A percentile compares a stretch with the other conserved stretches of the same genome.
Evolutionary conservation across 2,113 vertebrate species (phyloP).

Genomic region (Bambusicola thoracicus): DNA sequence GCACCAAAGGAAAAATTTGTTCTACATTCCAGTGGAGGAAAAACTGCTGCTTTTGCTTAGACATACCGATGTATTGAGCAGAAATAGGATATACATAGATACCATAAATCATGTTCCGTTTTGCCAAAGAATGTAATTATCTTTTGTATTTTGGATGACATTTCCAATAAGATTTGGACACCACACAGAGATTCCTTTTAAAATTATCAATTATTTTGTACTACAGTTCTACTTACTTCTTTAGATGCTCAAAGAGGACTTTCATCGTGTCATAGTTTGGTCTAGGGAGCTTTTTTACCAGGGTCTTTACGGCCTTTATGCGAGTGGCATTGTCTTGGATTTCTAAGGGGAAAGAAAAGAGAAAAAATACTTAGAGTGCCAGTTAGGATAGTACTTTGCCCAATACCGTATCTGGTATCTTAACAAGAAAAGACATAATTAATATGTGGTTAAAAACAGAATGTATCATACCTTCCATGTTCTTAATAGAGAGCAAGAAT

Average conservation of each 20-base stretch:
- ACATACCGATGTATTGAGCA: not conserved
- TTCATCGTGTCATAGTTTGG: slow-evolving; percentile 94
- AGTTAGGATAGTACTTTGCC: not conserved
- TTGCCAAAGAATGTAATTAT: not conserved
- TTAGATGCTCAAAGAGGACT: slow-evolving; percentile 89
- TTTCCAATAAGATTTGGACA: not conserved
- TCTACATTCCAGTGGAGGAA: not conserved
- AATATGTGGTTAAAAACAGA: not conserved
- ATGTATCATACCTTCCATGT: not conserved
- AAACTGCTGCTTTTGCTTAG: not conserved
- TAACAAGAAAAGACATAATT: not conserved
- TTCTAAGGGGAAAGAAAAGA: slow-evolving; percentile 76
- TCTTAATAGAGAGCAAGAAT: not conserved
- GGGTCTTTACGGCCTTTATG: slow-evolving; percentile 81
- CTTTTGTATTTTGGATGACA: not conserved
- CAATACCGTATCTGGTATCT: not conserved
- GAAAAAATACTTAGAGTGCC: not conserved
- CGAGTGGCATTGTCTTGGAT: slow-evolving; percentile 80
- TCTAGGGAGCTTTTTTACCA: slow-evolving; percentile 86
- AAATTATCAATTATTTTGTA: not conserved
- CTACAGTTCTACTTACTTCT: slow-evolving; percentile 79
- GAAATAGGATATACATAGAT: not conserved
- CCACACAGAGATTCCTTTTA: fast-evolving
- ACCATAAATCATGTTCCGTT: not conserved
- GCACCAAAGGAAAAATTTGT: not conserved